Evolutionary conservation across 2,113 vertebrate genomes (phyloP).

Genomic region (Microtus richardsoni): DNA sequence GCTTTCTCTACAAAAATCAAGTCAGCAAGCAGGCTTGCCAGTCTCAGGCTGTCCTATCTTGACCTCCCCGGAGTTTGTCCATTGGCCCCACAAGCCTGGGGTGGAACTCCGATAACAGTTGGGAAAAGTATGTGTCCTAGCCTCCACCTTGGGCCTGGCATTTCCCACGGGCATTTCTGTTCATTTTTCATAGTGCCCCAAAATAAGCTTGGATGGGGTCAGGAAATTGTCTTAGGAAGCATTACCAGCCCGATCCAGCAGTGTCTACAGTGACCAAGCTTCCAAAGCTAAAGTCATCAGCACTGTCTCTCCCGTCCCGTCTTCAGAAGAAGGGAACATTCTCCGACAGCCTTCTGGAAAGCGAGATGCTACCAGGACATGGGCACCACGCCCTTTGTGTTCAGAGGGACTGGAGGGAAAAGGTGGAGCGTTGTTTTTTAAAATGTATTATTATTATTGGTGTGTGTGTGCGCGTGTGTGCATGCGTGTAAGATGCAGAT

Average conservation of each 20-base stretch:
- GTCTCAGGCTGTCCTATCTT: not conserved
- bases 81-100: not conserved
- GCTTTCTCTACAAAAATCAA: slow-evolving; percentile 33
- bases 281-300: not conserved
- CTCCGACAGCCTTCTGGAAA: not conserved
- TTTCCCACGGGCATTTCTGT: not conserved
- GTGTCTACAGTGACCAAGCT: not conserved
- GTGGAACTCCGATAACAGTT: not conserved
- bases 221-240: slow-evolving; percentile 33
- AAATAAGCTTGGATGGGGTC: not conserved
- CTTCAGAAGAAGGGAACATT: not conserved
- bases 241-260: not conserved
- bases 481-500: not conserved
- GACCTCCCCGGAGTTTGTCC: slow-evolving; percentile 19
- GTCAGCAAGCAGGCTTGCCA: not conserved
- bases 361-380: not conserved
- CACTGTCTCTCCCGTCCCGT: not conserved
- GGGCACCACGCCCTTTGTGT: not conserved
- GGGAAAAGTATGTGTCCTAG: not conserved
- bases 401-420: not conserved
- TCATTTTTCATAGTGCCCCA: not conserved
- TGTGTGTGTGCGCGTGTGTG: not conserved
- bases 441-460: not conserved
- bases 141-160: not conserved
- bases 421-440: not conserved